Conservation (phyloP, 2,113 vertebrate genomes). For the Sander vitreus region DNA sequence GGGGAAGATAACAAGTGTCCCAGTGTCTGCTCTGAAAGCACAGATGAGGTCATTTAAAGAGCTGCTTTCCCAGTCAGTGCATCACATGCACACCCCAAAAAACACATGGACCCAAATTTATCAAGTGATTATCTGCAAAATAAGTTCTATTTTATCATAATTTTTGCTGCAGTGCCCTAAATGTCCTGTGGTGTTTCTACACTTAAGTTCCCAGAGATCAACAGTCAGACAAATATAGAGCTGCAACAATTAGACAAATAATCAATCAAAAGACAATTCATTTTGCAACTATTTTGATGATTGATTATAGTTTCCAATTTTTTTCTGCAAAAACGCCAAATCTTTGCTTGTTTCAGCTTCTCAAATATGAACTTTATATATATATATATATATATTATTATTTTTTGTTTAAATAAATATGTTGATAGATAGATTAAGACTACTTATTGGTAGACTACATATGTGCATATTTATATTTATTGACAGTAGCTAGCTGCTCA, state of each 20-base stretch:
- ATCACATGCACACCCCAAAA: constrained; percentile 44
- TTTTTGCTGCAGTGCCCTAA: not conserved
- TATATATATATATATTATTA: no score
- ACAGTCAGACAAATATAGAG: not conserved
- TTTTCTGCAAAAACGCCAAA: not conserved
- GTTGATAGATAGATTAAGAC: no score
- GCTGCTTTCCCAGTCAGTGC: constrained; percentile 25
- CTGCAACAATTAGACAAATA: not conserved
- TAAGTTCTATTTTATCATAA: not conserved
- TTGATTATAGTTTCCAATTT: no score
- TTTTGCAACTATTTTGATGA: not conserved
- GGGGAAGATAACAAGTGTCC: constrained; percentile 60
- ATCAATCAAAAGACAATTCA: no score
- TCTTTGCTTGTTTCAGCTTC: not conserved
- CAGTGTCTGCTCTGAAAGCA: constrained; percentile 60
- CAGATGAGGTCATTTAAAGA: constrained; percentile 65
- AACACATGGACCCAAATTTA: not conserved
- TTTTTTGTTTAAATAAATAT: no score
- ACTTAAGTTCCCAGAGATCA: not conserved
- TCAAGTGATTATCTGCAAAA: not conserved
- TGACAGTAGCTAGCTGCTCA: no score
- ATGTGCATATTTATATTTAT: no score
- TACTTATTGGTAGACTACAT: no score
- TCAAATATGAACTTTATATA: not conserved
- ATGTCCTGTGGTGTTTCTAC: not conserved